phyloP scores from a whole-genome alignment of 2,797 vertebrate species.

The Pangasius djambal region DNA sequence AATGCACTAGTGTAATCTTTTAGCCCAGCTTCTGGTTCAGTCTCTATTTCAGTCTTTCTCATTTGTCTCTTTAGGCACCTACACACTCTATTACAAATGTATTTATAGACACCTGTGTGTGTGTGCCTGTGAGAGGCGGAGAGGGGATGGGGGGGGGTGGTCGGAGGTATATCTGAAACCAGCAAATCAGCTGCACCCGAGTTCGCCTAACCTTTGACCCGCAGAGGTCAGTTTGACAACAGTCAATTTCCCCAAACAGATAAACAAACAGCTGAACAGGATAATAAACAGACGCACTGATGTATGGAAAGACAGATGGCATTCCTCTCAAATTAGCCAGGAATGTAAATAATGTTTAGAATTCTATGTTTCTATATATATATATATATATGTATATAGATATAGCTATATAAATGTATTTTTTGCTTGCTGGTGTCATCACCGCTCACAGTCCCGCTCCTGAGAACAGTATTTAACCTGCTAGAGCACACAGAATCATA shows the following conservation, averaged over 20 bases:
- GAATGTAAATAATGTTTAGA: background rate
- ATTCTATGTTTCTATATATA: background rate
- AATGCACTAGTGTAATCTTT: slow-evolving; percentile 30
- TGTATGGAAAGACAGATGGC: background rate
- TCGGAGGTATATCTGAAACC: no score
- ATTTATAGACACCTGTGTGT: slow-evolving; percentile 28
- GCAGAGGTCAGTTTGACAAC: background rate
- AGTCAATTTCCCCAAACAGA: background rate
- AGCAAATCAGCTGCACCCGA: background rate
- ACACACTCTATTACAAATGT: slow-evolving; percentile 26
- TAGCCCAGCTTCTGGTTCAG: slow-evolving; percentile 24
- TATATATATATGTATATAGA: no score
- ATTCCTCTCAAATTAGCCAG: slow-evolving; percentile 10
- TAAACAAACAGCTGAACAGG: slow-evolving; percentile 8
- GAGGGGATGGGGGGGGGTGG: background rate
- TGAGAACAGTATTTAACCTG: background rate
- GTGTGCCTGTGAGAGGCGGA: background rate
- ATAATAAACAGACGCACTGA: background rate
- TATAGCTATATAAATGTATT: background rate
- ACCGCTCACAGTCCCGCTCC: background rate
- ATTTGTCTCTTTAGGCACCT: slow-evolving; percentile 34
- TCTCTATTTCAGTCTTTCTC: slow-evolving; percentile 47
- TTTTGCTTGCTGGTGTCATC: background rate
- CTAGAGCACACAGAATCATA: background rate
- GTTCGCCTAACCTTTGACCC: background rate